These are phyloP conservation scores for Ailurus styani DNA, from an alignment of 2,113 vertebrate species.

Conservation along the genomic window DNA sequence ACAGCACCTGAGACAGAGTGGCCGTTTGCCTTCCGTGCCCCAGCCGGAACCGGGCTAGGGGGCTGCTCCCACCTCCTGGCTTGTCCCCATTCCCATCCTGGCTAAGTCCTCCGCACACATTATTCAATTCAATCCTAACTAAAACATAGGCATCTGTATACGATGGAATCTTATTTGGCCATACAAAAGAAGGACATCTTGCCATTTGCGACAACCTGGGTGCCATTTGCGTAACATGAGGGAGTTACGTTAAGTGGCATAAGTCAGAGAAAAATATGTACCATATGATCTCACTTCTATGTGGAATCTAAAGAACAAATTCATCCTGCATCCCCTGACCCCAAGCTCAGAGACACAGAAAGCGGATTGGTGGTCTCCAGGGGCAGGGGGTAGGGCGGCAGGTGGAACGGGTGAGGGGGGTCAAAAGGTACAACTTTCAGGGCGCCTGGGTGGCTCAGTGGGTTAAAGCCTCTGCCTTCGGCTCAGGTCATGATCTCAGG, in stretches of 20 bases:
- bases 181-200: neutral
- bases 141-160: neutral
- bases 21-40: neutral
- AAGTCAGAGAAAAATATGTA: neutral
- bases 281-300: neutral
- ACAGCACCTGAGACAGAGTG: slow-evolving; percentile 87
- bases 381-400: neutral
- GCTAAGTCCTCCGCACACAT: neutral
- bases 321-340: neutral
- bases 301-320: neutral
- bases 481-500: too few relatives aligned
- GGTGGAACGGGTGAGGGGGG: neutral
- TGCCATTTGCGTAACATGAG: neutral
- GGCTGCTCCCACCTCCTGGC: neutral
- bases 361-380: neutral
- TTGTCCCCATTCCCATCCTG: neutral
- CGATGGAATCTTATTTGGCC: neutral
- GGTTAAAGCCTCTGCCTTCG: too few relatives aligned
- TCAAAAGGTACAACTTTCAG: neutral
- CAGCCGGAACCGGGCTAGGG: neutral
- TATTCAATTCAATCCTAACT: neutral
- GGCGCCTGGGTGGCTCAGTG: too few relatives aligned
- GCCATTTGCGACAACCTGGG: neutral
- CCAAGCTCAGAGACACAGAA: neutral
- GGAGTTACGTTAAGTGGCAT: neutral